Conservation (phyloP, 1,140 invertebrate genomes). For the Drosophila asahinai region DNA sequence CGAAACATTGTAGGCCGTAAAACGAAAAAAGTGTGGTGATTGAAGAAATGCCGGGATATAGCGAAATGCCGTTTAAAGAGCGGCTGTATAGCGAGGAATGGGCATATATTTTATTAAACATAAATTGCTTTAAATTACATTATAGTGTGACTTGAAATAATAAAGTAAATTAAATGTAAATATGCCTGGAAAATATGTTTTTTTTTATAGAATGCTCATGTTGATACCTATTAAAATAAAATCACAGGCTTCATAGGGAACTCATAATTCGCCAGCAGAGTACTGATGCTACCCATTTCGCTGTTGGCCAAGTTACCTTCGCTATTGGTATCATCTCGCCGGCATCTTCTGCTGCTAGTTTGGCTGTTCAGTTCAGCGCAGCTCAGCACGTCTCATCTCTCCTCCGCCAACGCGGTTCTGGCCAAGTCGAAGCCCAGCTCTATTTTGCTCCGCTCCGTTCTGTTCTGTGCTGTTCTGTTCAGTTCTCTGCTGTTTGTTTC, state of each 20-base stretch:
- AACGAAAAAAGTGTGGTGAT: no score
- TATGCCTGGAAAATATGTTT: no score
- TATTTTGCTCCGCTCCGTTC: constrained; percentile 28
- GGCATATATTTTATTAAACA: no score
- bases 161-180: no score
- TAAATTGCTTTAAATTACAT: no score
- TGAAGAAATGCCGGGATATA: no score
- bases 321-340: constrained; percentile 62
- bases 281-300: background rate
- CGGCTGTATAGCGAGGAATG: no score
- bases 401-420: background rate
- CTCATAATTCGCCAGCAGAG: background rate
- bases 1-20: no score
- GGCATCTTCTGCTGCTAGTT: constrained; percentile 58
- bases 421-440: constrained; percentile 11
- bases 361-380: constrained; percentile 24
- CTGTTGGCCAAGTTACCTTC: constrained; percentile 40
- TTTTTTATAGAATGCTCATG: background rate
- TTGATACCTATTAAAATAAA: background rate
- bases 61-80: no score
- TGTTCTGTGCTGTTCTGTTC: constrained; percentile 32
- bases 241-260: background rate
- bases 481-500: constrained; percentile 69
- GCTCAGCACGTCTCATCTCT: constrained; percentile 18
- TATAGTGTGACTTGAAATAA: no score